Conservation (phyloP, 2,113 vertebrate species). For the Ochotona princeps region DNA sequence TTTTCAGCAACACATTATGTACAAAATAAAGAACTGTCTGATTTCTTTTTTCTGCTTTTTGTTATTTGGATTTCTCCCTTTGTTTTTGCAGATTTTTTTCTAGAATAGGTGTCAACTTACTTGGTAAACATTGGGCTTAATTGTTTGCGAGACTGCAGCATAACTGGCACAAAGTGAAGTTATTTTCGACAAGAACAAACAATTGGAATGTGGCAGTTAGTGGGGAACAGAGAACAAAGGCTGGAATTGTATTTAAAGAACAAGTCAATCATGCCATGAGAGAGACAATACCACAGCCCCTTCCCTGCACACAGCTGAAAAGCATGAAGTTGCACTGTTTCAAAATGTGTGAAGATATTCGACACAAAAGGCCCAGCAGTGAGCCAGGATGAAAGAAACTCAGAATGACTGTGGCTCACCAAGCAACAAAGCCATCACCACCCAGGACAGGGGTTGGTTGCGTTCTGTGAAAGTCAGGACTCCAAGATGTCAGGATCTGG, state of each 20-base stretch:
- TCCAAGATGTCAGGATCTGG: slow-evolving; percentile 31
- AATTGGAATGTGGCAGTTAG: slow-evolving; percentile 73
- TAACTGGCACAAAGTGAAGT: slow-evolving; percentile 59
- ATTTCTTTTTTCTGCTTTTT: slow-evolving; percentile 41
- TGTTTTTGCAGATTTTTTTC: slow-evolving; percentile 74
- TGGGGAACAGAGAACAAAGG: slow-evolving; percentile 71
- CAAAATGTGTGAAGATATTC: slow-evolving; percentile 71
- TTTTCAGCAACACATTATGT: slow-evolving; percentile 67
- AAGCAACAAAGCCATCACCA: slow-evolving; percentile 59
- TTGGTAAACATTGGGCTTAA: slow-evolving; percentile 78
- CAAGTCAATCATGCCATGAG: slow-evolving; percentile 73
- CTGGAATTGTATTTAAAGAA: slow-evolving; percentile 77
- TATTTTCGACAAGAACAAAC: slow-evolving; percentile 74
- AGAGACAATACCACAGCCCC: slow-evolving; percentile 68
- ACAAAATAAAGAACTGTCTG: slow-evolving; percentile 65
- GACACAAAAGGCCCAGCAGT: slow-evolving; percentile 65
- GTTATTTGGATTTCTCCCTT: slow-evolving; percentile 72
- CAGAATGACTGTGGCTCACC: slow-evolving; percentile 59
- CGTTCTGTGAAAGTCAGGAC: neutral
- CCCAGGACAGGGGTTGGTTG: neutral
- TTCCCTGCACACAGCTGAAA: slow-evolving; percentile 61
- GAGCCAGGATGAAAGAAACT: slow-evolving; percentile 67
- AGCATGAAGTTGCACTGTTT: slow-evolving; percentile 62
- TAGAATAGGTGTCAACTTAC: slow-evolving; percentile 77
- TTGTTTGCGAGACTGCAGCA: slow-evolving; percentile 71